phyloP scores from a whole-genome alignment of 2,797 vertebrate species.

The Centroberyx gerrardi region DNA sequence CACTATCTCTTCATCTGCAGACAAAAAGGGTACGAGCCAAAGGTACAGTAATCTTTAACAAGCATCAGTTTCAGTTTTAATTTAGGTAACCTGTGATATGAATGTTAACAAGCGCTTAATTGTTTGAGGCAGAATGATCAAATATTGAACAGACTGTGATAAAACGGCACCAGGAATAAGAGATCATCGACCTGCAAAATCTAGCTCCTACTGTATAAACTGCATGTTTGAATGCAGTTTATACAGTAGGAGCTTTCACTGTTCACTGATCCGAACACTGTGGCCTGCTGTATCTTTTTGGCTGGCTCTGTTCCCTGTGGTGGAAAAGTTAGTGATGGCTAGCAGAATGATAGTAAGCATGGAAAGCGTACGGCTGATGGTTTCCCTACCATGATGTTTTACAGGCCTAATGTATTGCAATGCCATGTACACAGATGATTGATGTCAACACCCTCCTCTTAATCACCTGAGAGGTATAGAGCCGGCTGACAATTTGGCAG shows the following conservation, averaged over 20 bases:
- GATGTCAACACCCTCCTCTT: slow-evolving; percentile 71
- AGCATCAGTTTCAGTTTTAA: slow-evolving; percentile 27
- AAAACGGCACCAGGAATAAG: background rate
- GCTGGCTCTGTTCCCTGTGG: slow-evolving; percentile 10
- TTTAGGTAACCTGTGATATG: slow-evolving; percentile 11
- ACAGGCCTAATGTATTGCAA: slow-evolving; percentile 48
- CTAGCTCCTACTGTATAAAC: background rate
- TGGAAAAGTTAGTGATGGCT: slow-evolving; percentile 32
- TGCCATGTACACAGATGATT: slow-evolving; percentile 61
- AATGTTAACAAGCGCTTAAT: background rate
- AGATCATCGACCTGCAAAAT: background rate
- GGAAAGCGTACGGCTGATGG: slow-evolving; percentile 34
- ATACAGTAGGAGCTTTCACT: too few species aligned
- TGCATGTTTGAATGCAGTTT: too few species aligned
- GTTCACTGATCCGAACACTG: too few species aligned
- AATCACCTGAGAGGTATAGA: slow-evolving; percentile 74
- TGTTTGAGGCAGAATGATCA: background rate
- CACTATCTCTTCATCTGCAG: slow-evolving; percentile 27
- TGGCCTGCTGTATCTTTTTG: background rate
- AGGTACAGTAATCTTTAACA: slow-evolving; percentile 4
- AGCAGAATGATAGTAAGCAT: slow-evolving; percentile 24
- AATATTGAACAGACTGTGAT: background rate
- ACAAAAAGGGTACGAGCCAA: slow-evolving; percentile 44
- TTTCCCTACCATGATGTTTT: slow-evolving; percentile 51
- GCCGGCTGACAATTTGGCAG: slow-evolving; percentile 71